A percentile compares a stretch with the other conserved stretches of the same genome.
Conservation (phyloP, 2,888 invertebrate genomes). For the Drosophila atripex region DNA sequence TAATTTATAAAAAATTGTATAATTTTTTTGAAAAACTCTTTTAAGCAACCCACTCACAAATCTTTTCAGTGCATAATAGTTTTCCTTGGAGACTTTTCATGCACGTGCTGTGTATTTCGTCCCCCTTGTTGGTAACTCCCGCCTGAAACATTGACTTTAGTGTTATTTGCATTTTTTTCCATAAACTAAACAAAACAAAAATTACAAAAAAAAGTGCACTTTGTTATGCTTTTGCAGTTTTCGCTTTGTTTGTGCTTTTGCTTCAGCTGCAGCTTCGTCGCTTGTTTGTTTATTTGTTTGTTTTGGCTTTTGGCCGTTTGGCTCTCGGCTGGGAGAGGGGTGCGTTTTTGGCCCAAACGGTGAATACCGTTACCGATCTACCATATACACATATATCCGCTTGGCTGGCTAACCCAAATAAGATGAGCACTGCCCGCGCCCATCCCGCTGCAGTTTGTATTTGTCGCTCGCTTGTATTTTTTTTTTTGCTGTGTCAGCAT, state of each 20-base stretch:
- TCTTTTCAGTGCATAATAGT: not conserved
- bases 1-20: no score
- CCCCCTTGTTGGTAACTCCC: not conserved
- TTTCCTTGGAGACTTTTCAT: conserved; percentile 32
- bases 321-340: conserved; percentile 5
- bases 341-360: conserved; percentile 44
- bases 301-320: conserved; percentile 38
- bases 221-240: conserved; percentile 57
- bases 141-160: conserved; percentile 15
- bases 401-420: conserved; percentile 76
- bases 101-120: conserved; percentile 51
- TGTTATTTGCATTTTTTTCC: conserved; percentile 59
- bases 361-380: conserved; percentile 42
- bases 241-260: conserved; percentile 49
- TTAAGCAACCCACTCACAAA: not conserved
- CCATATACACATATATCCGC: conserved; percentile 48
- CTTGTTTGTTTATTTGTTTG: conserved; percentile 48
- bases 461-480: conserved; percentile 8
- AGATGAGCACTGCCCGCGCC: conserved; percentile 24
- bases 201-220: conserved; percentile 52
- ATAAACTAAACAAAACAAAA: conserved; percentile 44
- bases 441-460: conserved; percentile 36
- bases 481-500: conserved; percentile 66
- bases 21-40: no score
- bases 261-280: conserved; percentile 42